Evolutionary conservation across 2,888 invertebrate species (phyloP).

Genomic region (Myopa testacea): DNA sequence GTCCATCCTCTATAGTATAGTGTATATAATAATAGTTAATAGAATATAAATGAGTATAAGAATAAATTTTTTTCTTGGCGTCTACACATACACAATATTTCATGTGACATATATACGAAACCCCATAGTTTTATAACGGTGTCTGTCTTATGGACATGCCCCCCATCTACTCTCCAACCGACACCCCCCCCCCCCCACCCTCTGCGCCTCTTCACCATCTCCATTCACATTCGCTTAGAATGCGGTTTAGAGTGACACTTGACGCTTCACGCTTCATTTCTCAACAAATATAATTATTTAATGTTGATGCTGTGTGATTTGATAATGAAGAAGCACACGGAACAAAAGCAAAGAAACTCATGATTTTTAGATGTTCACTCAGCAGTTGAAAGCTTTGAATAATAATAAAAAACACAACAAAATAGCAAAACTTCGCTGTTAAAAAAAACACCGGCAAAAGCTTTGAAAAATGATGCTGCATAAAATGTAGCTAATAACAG

Average conservation of each 20-base stretch:
- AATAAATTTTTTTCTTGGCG: no score
- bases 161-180: neutral
- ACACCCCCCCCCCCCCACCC: neutral
- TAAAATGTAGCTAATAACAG: no score
- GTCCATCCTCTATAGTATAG: neutral
- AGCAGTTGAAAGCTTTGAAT: neutral
- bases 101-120: no score
- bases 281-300: conserved; percentile 22
- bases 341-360: neutral
- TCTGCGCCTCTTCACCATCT: neutral
- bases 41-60: no score
- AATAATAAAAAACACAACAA: neutral
- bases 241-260: no score
- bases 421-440: no score
- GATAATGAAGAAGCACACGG: neutral
- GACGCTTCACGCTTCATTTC: conserved; percentile 7
- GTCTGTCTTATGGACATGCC: neutral
- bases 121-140: no score
- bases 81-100: no score
- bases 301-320: conserved; percentile 16
- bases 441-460: no score
- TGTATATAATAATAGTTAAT: no score
- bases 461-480: no score
- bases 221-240: neutral
- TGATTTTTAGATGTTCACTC: conserved; percentile 21